phyloP scores from a whole-genome alignment of 2,797 vertebrate genomes.

The Girardinus metallicus region DNA sequence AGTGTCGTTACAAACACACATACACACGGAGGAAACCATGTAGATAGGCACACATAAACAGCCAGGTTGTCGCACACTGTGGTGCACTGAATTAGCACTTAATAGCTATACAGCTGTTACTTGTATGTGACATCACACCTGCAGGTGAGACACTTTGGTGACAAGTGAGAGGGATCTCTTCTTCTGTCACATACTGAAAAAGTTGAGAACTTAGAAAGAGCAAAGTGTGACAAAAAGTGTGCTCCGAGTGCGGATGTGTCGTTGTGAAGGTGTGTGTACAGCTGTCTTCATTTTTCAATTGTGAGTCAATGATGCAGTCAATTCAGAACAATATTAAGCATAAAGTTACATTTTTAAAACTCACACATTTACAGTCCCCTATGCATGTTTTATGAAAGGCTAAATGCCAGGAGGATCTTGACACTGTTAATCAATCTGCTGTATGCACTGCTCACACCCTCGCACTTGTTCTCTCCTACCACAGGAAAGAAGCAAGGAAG shows the following conservation, averaged over 20 bases:
- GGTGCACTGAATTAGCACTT: slow-evolving; percentile 21
- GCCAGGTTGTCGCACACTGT: background rate
- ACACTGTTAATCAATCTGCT: no score
- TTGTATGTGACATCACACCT: slow-evolving; percentile 58
- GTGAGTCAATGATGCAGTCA: background rate
- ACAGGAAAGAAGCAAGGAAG: no score
- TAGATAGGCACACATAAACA: slow-evolving; percentile 6
- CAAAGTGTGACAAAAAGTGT: slow-evolving; percentile 32
- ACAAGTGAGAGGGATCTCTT: slow-evolving; percentile 46
- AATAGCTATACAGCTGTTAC: slow-evolving; percentile 48
- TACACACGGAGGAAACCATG: background rate
- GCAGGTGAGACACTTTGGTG: slow-evolving; percentile 56
- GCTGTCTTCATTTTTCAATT: background rate
- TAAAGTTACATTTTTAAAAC: background rate
- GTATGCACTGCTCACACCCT: no score
- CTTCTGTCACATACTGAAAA: slow-evolving; percentile 26
- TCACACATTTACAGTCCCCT: background rate
- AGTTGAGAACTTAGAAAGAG: slow-evolving; percentile 55
- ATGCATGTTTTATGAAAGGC: background rate
- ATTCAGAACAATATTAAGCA: background rate
- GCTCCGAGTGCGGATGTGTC: slow-evolving; percentile 6
- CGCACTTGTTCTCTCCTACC: no score
- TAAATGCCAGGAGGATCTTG: background rate
- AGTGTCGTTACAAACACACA: background rate
- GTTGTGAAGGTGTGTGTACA: background rate